Evolutionary conservation across 2,888 invertebrate species (phyloP).

Genomic region (Drosophila subquinaria): DNA sequence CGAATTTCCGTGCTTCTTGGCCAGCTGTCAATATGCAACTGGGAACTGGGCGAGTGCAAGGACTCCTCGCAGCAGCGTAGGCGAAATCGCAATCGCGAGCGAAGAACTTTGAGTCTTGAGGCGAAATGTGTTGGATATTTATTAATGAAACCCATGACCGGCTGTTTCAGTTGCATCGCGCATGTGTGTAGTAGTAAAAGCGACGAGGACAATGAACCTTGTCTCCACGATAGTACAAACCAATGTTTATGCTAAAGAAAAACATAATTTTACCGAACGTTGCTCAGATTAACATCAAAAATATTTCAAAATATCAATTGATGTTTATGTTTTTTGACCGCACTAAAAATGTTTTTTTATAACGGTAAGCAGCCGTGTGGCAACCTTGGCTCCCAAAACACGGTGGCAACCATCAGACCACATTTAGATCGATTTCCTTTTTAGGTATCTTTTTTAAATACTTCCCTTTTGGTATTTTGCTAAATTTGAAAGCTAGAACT

Average conservation of each 20-base stretch:
- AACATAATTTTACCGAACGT: neutral
- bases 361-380: no score
- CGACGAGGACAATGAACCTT: conserved; percentile 62
- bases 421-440: no score
- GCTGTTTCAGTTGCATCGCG: conserved; percentile 54
- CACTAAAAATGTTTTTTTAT: no score
- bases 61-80: conserved; percentile 57
- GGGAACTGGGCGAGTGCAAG: conserved; percentile 65
- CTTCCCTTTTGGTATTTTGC: no score
- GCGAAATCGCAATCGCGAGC: conserved; percentile 44
- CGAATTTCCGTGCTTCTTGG: conserved; percentile 76
- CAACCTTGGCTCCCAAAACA: no score
- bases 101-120: conserved; percentile 24
- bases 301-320: neutral
- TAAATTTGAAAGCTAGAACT: no score
- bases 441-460: no score
- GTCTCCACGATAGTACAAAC: neutral
- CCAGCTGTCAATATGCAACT: conserved; percentile 83
- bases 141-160: conserved; percentile 69
- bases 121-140: conserved; percentile 46
- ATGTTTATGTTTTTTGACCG: no score
- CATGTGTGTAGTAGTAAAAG: conserved; percentile 71
- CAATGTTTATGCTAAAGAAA: neutral
- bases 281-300: no score
- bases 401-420: no score